Percentiles rank a stretch among this genome's conserved stretches.
These are phyloP conservation scores for Andrena minutula DNA, from an alignment of 2,888 invertebrate species.

Conservation along the genomic window DNA sequence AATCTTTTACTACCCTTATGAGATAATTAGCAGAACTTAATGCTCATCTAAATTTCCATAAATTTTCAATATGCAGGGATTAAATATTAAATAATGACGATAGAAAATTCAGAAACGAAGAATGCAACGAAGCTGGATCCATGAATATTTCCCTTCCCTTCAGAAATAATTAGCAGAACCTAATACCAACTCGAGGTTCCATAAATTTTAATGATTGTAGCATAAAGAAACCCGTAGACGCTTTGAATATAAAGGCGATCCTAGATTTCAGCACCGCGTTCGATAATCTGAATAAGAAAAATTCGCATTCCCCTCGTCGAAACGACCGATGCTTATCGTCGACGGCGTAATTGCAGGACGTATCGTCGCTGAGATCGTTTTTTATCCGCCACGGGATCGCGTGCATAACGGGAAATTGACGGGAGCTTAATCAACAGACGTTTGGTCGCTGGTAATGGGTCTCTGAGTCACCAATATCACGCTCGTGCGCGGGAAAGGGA, in stretches of 20 bases:
- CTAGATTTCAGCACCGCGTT: not conserved
- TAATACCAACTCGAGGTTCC: too few species aligned
- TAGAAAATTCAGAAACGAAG: too few species aligned
- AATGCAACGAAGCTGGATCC: too few species aligned
- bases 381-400: constrained; percentile 56
- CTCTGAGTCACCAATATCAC: constrained; percentile 18
- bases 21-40: too few species aligned
- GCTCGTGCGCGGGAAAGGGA: not conserved
- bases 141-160: too few species aligned
- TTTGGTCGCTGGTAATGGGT: constrained; percentile 31
- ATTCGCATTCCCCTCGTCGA: constrained; percentile 3
- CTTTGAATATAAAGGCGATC: not conserved
- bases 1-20: too few species aligned
- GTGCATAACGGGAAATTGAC: constrained; percentile 40
- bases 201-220: too few species aligned
- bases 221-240: not conserved
- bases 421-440: constrained; percentile 49
- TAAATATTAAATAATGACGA: too few species aligned
- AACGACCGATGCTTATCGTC: constrained; percentile 39
- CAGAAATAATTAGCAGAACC: too few species aligned
- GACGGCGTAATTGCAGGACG: constrained; percentile 48
- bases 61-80: too few species aligned
- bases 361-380: constrained; percentile 56
- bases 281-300: constrained; percentile 7
- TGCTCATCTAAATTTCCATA: too few species aligned